These are phyloP conservation scores for Eupithecia inturbata DNA, from an alignment of 2,888 invertebrate genomes.

Conservation along the genomic window DNA sequence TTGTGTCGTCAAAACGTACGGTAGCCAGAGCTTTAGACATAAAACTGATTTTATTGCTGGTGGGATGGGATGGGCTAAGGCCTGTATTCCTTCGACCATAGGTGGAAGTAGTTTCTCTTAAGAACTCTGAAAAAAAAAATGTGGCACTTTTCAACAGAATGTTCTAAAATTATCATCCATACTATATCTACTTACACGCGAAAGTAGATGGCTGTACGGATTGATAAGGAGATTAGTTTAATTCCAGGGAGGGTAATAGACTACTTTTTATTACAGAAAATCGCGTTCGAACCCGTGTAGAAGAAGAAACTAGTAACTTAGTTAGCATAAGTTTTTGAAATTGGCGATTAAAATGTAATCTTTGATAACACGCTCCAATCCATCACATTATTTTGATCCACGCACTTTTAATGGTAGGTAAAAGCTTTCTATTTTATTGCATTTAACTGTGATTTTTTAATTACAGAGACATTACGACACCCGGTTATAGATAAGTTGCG, in stretches of 20 bases:
- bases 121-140: background rate
- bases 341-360: background rate
- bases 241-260: too few relatives aligned
- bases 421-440: slow-evolving; percentile 44
- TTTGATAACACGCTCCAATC: slow-evolving; percentile 5
- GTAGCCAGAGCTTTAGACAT: slow-evolving; percentile 40
- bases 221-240: too few relatives aligned
- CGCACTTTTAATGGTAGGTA: slow-evolving; percentile 28
- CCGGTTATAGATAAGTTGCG: slow-evolving; percentile 36
- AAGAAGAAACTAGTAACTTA: background rate
- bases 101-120: background rate
- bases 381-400: slow-evolving; percentile 7
- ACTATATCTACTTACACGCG: background rate
- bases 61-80: background rate
- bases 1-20: slow-evolving; percentile 46
- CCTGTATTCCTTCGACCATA: background rate
- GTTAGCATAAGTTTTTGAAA: background rate
- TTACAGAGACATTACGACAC: slow-evolving; percentile 41
- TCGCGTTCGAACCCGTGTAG: too few relatives aligned
- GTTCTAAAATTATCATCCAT: background rate
- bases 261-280: too few relatives aligned
- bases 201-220: too few relatives aligned
- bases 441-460: slow-evolving; percentile 43
- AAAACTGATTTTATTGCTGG: slow-evolving; percentile 28
- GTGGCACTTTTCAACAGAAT: background rate